Conservation (phyloP, 1,140 invertebrate species). For the Calosoma granatense region DNA sequence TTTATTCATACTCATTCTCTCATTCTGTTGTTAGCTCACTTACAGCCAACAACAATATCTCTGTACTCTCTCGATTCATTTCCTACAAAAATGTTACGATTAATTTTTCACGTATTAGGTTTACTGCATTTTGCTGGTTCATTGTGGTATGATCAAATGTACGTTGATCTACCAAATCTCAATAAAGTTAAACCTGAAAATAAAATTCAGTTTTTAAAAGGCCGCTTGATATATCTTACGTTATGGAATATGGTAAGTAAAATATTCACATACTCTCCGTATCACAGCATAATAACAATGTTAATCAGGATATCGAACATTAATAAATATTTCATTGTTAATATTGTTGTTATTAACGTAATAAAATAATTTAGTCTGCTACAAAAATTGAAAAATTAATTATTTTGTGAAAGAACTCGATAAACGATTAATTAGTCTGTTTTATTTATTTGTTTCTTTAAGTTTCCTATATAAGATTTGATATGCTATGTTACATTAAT, state of each 20-base stretch:
- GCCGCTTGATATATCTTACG: conserved; percentile 15
- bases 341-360: no score
- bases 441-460: no score
- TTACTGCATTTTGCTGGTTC: neutral
- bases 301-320: neutral
- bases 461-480: no score
- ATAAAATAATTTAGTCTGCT: no score
- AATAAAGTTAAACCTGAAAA: neutral
- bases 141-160: conserved; percentile 17
- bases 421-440: no score
- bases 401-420: no score
- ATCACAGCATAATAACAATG: neutral
- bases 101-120: conserved; percentile 8
- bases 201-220: conserved; percentile 6
- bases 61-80: no score
- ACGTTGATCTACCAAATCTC: conserved; percentile 13
- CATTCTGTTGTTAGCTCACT: no score
- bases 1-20: neutral
- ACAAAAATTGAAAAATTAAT: no score
- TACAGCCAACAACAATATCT: no score
- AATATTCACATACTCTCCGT: neutral
- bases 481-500: no score
- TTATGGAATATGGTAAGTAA: conserved; percentile 18
- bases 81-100: neutral
- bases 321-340: no score